These are phyloP conservation scores for Perizoma affinitatum DNA, from an alignment of 2,888 invertebrate genomes.

Conservation along the genomic window DNA sequence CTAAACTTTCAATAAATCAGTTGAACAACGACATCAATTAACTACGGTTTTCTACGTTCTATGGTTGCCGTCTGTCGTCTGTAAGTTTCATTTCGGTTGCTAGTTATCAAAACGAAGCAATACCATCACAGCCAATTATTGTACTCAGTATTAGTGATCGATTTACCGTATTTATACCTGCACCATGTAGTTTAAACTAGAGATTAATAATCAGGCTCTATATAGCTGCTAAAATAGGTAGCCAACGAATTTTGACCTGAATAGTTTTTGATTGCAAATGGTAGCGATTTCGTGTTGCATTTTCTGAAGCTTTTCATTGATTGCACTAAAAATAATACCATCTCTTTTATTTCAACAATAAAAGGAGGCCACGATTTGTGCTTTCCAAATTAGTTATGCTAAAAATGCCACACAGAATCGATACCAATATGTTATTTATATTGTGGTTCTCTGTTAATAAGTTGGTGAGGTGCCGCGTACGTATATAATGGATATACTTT, in stretches of 20 bases:
- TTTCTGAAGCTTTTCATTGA: no score
- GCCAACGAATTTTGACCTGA: slow-evolving; percentile 31
- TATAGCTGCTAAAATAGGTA: slow-evolving; percentile 36
- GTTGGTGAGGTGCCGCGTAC: slow-evolving; percentile 19
- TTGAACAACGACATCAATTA: no score
- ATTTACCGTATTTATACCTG: slow-evolving; percentile 18
- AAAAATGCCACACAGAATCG: no score
- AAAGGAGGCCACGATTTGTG: no score
- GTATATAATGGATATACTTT: slow-evolving; percentile 17
- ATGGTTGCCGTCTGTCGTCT: no score
- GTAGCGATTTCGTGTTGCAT: no score
- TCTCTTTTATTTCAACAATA: no score
- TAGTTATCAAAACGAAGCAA: slow-evolving; percentile 9
- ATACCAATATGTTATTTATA: slow-evolving; percentile 11
- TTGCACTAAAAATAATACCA: no score
- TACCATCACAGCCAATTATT: slow-evolving; percentile 17
- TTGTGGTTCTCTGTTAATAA: slow-evolving; percentile 20
- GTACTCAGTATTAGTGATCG: slow-evolving; percentile 31
- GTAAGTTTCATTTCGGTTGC: background rate
- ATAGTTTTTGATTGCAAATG: slow-evolving; percentile 15
- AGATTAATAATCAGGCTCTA: background rate
- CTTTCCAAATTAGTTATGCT: no score
- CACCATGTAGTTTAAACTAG: slow-evolving; percentile 21
- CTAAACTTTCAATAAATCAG: no score
- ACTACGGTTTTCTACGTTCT: no score